phyloP scores from a whole-genome alignment of 2,797 vertebrate genomes.

The Brachyalestes nurse region DNA sequence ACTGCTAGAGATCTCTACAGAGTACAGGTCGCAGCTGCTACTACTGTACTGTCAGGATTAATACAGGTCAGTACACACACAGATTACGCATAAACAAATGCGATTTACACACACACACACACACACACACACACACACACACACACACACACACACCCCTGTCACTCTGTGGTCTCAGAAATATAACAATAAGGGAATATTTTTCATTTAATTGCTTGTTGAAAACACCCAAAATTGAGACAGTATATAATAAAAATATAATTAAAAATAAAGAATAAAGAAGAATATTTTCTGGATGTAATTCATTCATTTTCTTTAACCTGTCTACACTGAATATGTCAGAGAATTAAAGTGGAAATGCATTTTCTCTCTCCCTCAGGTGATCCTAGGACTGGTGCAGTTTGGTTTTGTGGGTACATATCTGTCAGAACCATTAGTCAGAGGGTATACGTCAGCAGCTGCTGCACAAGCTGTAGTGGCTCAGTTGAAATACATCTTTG shows the following conservation, averaged over 20 bases:
- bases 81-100: not conserved
- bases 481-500: constrained; percentile 91
- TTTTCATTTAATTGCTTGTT: too few species aligned
- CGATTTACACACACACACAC: not conserved
- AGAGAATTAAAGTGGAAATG: not conserved
- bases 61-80: constrained; percentile 85
- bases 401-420: constrained; percentile 97
- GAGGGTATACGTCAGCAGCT: constrained; percentile 92
- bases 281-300: not conserved
- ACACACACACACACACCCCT: not conserved
- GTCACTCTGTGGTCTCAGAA: too few species aligned
- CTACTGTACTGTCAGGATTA: constrained; percentile 87
- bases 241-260: too few species aligned
- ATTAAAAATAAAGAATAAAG: too few species aligned
- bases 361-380: constrained; percentile 70
- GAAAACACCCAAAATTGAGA: too few species aligned
- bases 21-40: constrained; percentile 87
- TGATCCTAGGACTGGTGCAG: constrained; percentile 87
- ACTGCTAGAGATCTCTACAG: constrained; percentile 74
- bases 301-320: not conserved
- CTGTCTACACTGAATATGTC: not conserved
- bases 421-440: constrained; percentile 92
- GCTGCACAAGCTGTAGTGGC: constrained; percentile 88
- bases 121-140: not conserved
- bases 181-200: too few species aligned